A percentile compares a stretch with the other conserved stretches of the same genome.
These are phyloP conservation scores for Oncorhynchus keta DNA, from an alignment of 2,113 vertebrate species.

Conservation along the genomic window DNA sequence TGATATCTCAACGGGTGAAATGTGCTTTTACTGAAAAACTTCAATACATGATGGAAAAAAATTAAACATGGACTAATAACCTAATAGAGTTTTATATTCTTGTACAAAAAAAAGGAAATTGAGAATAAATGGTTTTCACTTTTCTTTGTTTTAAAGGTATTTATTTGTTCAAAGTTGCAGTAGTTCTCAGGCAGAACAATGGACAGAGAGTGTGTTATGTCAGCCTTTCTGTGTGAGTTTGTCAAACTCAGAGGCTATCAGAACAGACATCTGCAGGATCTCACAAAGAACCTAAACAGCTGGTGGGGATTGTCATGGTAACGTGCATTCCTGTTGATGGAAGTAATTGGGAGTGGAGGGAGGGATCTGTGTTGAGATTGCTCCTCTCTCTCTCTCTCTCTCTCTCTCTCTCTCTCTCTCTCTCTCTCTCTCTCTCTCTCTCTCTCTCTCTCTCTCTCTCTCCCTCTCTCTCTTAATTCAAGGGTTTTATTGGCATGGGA, in stretches of 20 bases:
- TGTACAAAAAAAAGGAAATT: no score
- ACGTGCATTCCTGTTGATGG: conserved; percentile 83
- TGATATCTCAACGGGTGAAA: background rate
- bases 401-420: conserved; percentile 1
- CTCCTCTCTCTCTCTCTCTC: background rate
- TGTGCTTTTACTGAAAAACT: background rate
- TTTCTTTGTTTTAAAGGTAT: background rate
- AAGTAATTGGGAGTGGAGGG: conserved; percentile 71
- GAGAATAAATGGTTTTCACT: no score
- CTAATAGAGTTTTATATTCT: background rate
- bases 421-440: background rate
- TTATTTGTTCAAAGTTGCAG: background rate
- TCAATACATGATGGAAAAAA: background rate
- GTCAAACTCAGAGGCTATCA: background rate
- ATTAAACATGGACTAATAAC: background rate
- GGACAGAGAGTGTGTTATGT: background rate
- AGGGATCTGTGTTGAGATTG: conserved; percentile 14
- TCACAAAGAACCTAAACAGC: conserved; percentile 59
- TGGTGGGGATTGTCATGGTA: conserved; percentile 76
- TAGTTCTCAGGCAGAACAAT: background rate
- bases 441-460: conserved; percentile 21
- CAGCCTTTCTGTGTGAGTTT: no score
- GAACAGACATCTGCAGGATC: conserved; percentile 46
- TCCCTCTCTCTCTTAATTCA: conserved; percentile 4
- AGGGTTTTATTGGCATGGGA: no score